Evolutionary conservation across 2,888 invertebrate species (phyloP).

Genomic region (Agrypnus murinus): DNA sequence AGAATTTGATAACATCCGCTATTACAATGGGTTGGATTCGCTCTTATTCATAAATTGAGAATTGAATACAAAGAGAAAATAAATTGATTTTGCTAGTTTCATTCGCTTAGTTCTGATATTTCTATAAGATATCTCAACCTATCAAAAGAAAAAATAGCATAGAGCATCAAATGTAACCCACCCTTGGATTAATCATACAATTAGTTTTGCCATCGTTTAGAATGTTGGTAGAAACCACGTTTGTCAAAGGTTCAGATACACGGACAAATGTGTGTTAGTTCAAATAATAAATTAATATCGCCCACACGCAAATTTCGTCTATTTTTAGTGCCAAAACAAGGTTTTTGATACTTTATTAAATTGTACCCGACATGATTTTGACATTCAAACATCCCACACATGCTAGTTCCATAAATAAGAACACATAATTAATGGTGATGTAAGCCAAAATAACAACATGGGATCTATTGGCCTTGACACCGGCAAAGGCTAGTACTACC

Average conservation of each 20-base stretch:
- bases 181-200: too few relatives aligned
- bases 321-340: background rate
- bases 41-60: background rate
- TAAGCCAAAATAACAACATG: slow-evolving; percentile 27
- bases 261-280: too few relatives aligned
- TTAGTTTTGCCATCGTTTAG: too few relatives aligned
- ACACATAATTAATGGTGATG: slow-evolving; percentile 42
- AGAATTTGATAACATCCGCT: slow-evolving; percentile 21
- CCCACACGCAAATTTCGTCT: background rate
- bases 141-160: background rate
- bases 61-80: too few relatives aligned
- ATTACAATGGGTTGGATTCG: slow-evolving; percentile 4
- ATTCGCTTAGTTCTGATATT: too few relatives aligned
- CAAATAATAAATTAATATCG: background rate
- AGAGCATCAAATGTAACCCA: too few relatives aligned
- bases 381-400: slow-evolving; percentile 30
- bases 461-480: slow-evolving; percentile 46
- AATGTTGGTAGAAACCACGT: too few relatives aligned
- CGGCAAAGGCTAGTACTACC: slow-evolving; percentile 42
- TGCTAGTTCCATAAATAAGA: slow-evolving; percentile 24
- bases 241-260: too few relatives aligned
- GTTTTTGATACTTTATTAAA: background rate
- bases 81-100: too few relatives aligned
- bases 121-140: background rate
- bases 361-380: slow-evolving; percentile 8